Evolutionary conservation across 64 coral and sea anemone genomes (phyloP), one percentile per base, ranked within the genome.

Genomic region (Anthopleura sola): DNA sequence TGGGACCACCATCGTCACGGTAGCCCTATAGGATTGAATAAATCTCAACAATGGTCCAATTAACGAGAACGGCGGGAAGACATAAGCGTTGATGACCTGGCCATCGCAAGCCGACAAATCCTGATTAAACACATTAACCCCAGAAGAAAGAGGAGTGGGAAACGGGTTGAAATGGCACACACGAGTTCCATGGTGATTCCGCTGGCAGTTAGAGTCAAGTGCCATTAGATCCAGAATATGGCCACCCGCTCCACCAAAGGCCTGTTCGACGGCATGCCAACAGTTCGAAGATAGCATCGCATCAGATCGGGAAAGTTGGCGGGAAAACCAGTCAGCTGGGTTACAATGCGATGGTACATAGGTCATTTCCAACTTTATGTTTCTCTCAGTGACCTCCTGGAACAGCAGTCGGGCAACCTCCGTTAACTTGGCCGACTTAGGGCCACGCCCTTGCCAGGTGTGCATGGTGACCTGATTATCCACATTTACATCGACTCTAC

Each of bases 141-240:
- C 90, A 12, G 48, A 24, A 16, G 75, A 48, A 23, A 39, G 9
- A 19, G 84, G 89, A 37, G 83, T 84, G 23, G 60, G 19, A 19
- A 38, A 78, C 1, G 86, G 86, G 3, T 86, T 54, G 64, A 85
- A 93, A 87, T 86, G 85, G 18, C 26, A 55, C 0, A 85, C 38
- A 31, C 86, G 58, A 23, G 26, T 20, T 4, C 83, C 91, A 5
- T n/a, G 16, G 5, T 2, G 20, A 36, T 36, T 37, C 0, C 26
- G 23, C 44, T 88, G 82, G 60, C 58, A 80, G 20, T 89, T 93
- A 14, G 86, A 93, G n/a, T 80, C 54, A 28, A 93, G 46, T 9
- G 86, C 71, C 82, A 81, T 89, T 26, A 93, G 47, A n/a, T 89
- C 86, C 15, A 85, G 16, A 20, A 58, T 60, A 60, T 89, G 86